phyloP scores from a whole-genome alignment of 2,888 invertebrate genomes.

The Sabellastarte sp. region DNA sequence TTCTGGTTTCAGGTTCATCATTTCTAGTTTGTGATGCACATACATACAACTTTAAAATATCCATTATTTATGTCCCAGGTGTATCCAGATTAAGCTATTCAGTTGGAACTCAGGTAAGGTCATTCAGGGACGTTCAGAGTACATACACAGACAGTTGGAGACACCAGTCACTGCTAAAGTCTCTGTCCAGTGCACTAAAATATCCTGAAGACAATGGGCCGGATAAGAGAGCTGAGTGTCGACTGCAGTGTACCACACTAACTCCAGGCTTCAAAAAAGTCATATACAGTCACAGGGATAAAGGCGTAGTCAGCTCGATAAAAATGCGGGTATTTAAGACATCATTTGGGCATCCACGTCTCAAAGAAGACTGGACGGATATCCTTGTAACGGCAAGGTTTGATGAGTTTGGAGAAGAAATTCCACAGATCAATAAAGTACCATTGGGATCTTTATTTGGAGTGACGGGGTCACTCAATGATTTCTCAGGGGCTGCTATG shows the following conservation, averaged over 20 bases:
- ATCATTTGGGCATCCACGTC: conserved; percentile 3
- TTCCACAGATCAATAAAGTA: conserved; percentile 25
- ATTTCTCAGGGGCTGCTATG: conserved; percentile 24
- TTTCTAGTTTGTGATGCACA: too few species aligned
- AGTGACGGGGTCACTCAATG: conserved; percentile 24
- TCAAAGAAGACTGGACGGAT: conserved; percentile 23
- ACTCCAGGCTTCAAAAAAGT: conserved; percentile 7
- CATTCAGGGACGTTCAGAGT: conserved; percentile 5
- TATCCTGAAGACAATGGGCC: conserved; percentile 19
- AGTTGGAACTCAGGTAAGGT: conserved; percentile 13
- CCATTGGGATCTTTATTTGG: conserved; percentile 29
- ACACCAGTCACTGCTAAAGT: not conserved
- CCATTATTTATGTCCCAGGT: too few species aligned
- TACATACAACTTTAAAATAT: too few species aligned
- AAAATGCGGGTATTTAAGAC: conserved; percentile 22
- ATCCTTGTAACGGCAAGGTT: conserved; percentile 21
- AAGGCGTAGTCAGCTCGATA: conserved; percentile 23
- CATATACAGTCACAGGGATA: conserved; percentile 2
- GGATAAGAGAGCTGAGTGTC: conserved; percentile 5
- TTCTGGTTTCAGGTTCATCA: too few species aligned
- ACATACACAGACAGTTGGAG: conserved; percentile 1
- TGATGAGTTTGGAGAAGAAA: conserved; percentile 13
- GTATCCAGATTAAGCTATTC: conserved; percentile 28
- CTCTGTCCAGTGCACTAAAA: too few species aligned
- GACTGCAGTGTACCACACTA: conserved; percentile 12